phyloP scores from a whole-genome alignment of 2,113 vertebrate species.

The Machaerirhynchus nigripectus region DNA sequence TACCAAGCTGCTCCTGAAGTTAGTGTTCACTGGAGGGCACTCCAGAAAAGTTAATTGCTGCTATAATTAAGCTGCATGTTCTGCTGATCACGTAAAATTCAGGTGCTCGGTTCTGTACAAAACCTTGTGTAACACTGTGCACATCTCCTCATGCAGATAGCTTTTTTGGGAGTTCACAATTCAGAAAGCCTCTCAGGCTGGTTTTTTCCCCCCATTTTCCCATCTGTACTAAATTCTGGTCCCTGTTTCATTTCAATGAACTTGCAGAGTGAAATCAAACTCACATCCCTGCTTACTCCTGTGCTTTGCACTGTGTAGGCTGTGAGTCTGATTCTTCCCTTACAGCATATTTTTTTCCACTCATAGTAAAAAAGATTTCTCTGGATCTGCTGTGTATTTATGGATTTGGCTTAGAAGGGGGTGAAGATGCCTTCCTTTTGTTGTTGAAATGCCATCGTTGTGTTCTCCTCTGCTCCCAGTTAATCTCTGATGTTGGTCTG shows the following conservation, averaged over 20 bases:
- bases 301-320: conserved; percentile 32
- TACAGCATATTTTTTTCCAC: neutral
- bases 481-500: conserved; percentile 42
- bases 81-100: neutral
- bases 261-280: neutral
- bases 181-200: neutral
- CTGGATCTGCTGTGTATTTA: neutral
- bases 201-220: neutral
- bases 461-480: conserved; percentile 30
- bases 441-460: conserved; percentile 26
- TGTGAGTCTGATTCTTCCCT: conserved; percentile 21
- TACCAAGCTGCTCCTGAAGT: neutral
- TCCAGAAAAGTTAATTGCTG: conserved; percentile 16
- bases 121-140: neutral
- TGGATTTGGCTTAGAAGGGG: neutral
- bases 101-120: neutral
- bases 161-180: neutral
- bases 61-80: neutral
- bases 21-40: neutral
- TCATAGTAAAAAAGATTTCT: neutral
- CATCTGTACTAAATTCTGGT: neutral
- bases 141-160: neutral
- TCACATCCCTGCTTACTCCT: neutral
- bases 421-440: conserved; percentile 21
- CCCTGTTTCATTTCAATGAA: neutral